phyloP scores from a whole-genome alignment of 2,113 vertebrate genomes.

The Perognathus longimembris region DNA sequence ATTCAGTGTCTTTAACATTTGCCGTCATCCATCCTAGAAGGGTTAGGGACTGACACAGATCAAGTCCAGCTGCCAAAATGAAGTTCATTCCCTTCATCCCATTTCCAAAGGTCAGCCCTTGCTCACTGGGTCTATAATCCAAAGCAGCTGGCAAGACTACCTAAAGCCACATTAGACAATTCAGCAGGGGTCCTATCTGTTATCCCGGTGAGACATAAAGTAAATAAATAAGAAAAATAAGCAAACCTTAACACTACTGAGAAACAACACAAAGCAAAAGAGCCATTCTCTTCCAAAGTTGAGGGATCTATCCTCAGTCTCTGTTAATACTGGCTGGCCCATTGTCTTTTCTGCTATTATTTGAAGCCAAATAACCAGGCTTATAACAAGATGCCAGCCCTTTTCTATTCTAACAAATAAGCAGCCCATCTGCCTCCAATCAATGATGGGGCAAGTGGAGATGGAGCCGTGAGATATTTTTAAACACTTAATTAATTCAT shows the following conservation, averaged over 20 bases:
- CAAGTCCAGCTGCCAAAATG: background rate
- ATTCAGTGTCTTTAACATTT: background rate
- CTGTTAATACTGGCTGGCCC: background rate
- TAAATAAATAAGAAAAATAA: background rate
- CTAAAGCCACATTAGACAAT: background rate
- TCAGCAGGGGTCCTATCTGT: background rate
- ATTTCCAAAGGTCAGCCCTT: constrained; percentile 11
- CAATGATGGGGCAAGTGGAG: constrained; percentile 61
- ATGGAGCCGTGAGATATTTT: constrained; percentile 72
- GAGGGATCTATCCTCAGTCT: background rate
- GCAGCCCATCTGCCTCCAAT: constrained; percentile 74
- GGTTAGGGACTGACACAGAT: background rate
- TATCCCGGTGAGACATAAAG: background rate
- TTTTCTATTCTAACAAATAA: constrained; percentile 43
- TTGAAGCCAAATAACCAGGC: constrained; percentile 54
- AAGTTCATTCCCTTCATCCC: background rate
- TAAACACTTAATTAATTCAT: constrained; percentile 78
- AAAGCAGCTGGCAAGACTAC: constrained; percentile 6
- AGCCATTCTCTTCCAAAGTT: background rate
- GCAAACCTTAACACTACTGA: background rate
- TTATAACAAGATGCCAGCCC: background rate
- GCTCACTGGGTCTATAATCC: background rate
- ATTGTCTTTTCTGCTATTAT: constrained; percentile 29
- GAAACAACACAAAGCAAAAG: background rate
- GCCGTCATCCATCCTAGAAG: background rate